phyloP scores from a whole-genome alignment of 2,888 invertebrate genomes.

The Tinea trinotella region DNA sequence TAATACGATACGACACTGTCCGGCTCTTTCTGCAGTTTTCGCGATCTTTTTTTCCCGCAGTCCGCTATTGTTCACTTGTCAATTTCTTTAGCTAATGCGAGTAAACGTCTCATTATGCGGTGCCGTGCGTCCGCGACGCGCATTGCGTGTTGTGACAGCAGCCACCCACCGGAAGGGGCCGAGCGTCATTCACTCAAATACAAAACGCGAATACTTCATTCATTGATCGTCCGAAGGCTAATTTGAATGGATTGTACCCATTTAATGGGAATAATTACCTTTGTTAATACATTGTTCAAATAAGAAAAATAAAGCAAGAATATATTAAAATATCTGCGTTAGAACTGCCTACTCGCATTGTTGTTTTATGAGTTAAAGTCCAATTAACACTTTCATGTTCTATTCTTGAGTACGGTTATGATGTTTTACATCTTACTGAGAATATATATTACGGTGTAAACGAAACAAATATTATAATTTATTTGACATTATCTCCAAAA shows the following conservation, averaged over 20 bases:
- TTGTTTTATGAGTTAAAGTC: slow-evolving; percentile 42
- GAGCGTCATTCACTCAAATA: slow-evolving; percentile 65
- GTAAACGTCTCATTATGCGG: slow-evolving; percentile 71
- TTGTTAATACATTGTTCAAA: slow-evolving; percentile 37
- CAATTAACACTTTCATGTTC: slow-evolving; percentile 33
- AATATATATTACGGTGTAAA: not conserved
- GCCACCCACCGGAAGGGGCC: slow-evolving; percentile 71
- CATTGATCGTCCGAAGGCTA: slow-evolving; percentile 63
- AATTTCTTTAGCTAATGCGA: slow-evolving; percentile 73
- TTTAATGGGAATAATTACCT: slow-evolving; percentile 68
- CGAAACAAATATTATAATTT: no score
- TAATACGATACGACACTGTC: slow-evolving; percentile 73
- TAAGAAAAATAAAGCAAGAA: slow-evolving; percentile 26
- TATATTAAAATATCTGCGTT: slow-evolving; percentile 36
- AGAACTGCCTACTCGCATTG: slow-evolving; percentile 35
- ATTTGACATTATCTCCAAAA: not conserved
- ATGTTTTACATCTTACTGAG: not conserved
- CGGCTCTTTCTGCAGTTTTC: slow-evolving; percentile 67
- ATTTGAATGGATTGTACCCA: slow-evolving; percentile 66
- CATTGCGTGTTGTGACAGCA: slow-evolving; percentile 71
- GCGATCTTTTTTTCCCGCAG: slow-evolving; percentile 57
- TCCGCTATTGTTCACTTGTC: slow-evolving; percentile 71
- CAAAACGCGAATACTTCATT: slow-evolving; percentile 68
- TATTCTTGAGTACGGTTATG: not conserved
- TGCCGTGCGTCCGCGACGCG: slow-evolving; percentile 63